Conservation (phyloP, 2,797 vertebrate genomes). For the Melanotaenia nigrans region DNA sequence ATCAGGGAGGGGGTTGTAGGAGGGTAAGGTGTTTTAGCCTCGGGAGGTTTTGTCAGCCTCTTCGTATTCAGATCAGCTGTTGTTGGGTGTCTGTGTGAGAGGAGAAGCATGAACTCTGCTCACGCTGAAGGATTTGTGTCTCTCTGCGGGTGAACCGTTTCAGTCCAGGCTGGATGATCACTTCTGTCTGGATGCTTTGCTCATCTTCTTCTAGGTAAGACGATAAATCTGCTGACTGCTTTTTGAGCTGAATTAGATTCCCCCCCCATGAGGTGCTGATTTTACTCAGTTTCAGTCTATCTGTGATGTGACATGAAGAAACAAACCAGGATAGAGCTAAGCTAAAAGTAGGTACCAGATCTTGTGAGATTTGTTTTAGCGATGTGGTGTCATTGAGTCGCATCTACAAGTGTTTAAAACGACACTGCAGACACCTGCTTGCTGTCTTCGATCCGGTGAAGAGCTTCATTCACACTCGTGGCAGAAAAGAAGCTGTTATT, state of each 20-base stretch:
- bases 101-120: background rate
- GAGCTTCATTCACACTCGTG: too few relatives aligned
- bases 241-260: background rate
- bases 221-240: background rate
- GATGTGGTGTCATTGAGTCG: too few relatives aligned
- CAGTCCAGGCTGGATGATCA: background rate
- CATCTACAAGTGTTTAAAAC: background rate
- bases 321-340: background rate
- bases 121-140: background rate
- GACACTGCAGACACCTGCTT: background rate
- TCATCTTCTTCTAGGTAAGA: constrained; percentile 11
- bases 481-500: too few relatives aligned
- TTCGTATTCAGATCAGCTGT: constrained; percentile 47
- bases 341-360: background rate
- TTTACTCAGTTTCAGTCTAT: background rate
- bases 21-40: constrained; percentile 36
- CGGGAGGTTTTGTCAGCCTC: constrained; percentile 45
- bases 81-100: background rate
- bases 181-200: background rate
- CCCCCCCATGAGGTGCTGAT: background rate
- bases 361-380: background rate
- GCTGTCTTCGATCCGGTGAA: too few relatives aligned
- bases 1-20: background rate
- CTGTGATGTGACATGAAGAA: background rate
- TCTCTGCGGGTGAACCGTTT: background rate